Base-by-base conservation (phyloP, 1,140 invertebrate genomes). In the Lasioglossum baleicum region DNA sequence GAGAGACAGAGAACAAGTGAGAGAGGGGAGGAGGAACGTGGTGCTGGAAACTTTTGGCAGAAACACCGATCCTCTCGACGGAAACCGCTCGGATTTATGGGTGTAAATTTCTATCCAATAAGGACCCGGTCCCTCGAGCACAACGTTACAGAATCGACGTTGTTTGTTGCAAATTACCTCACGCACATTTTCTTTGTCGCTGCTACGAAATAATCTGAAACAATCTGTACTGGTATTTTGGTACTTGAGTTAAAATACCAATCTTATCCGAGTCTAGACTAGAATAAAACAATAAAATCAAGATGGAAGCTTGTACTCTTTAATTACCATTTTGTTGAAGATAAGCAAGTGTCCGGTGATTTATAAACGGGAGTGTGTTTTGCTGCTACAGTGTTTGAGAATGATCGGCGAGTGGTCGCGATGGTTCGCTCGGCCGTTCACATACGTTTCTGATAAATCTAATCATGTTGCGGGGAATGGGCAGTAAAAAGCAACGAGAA, bases 31-130 rank as follows among this genome's bases (percentile, higher is more conserved):
- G 82, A 64, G 75, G 64, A 73, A 81, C 35, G 69, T 42, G 69
- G 48, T 53, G 80, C 75, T 88, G 88, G 86, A 89, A 90, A 90
- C 86, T 88, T 61, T 84, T 71, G 83, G 77, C 76, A 86, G 87
- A 84, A 89, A 84, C 87, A 86, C 84, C 89, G 86, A 82, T 87
- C 83, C 86, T 91, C 90, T 90, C 88, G 67, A 82, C 89, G 83
- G 71, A 83, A 87, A 88, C 85, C 88, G 83, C 73, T 81, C 89
- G 87, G 87, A 90, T 90, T 91, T 91, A 90, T 90, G 89, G 82
- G 74, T 82, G 88, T 89, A 89, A 91, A 91, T 91, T 90, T 88
- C 86, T 85, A 88, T 88, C 90, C 83, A 90, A 90, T 91, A 90
- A 90, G 86, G 87, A 87, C 84, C 83, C 75, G 84, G 84, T 81